Conservation (phyloP, 2,888 invertebrate species). For the Sthenelais limicola region DNA sequence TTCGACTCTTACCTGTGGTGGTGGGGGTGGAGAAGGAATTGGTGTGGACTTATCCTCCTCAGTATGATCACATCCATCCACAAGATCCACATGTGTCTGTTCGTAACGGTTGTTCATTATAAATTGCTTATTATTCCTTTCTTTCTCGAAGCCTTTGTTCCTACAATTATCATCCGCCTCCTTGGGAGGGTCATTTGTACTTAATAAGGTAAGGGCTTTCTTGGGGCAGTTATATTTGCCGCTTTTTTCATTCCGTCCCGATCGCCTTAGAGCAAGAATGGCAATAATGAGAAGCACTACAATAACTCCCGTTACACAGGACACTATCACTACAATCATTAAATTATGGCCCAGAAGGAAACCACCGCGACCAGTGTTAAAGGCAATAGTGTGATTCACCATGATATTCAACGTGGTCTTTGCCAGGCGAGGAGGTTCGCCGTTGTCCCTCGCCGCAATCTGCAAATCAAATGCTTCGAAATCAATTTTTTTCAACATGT, state of each 20-base stretch:
- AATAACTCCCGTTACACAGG: constrained; percentile 37
- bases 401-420: constrained; percentile 42
- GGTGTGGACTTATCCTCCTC: not conserved
- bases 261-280: constrained; percentile 20
- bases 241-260: constrained; percentile 21
- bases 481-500: constrained; percentile 36
- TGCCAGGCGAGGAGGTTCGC: constrained; percentile 34
- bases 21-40: constrained; percentile 26
- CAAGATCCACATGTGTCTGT: constrained; percentile 21
- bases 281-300: constrained; percentile 32
- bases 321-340: constrained; percentile 40
- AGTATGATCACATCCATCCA: constrained; percentile 4
- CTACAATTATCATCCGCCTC: constrained; percentile 32
- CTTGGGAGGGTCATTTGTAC: constrained; percentile 27
- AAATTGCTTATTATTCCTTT: constrained; percentile 30
- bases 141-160: constrained; percentile 34
- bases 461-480: constrained; percentile 40
- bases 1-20: constrained; percentile 11
- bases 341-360: constrained; percentile 38
- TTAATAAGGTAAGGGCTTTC: constrained; percentile 28
- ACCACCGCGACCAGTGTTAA: constrained; percentile 11
- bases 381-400: constrained; percentile 43
- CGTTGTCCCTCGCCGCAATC: constrained; percentile 43
- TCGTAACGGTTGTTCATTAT: constrained; percentile 31
- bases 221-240: constrained; percentile 34